Evolutionary conservation across 2,797 vertebrate species (phyloP), one percentile per base, ranked within the genome.

Genomic region (Remorina albescens): DNA sequence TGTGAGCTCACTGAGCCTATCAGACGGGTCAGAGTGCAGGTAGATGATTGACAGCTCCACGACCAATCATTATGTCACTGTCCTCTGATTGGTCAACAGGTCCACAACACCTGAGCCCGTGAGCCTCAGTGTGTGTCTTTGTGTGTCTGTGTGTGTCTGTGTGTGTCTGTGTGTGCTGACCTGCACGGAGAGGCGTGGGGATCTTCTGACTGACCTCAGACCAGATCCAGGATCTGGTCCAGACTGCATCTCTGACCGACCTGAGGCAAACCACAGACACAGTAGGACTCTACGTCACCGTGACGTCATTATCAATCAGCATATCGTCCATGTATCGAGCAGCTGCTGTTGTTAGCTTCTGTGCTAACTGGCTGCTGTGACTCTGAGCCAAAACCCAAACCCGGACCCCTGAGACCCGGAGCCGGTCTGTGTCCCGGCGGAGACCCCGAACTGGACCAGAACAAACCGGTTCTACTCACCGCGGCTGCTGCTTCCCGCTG

Each of bases 161-260:
- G 32, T 54, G 47, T 44, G 65, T 30, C n/a, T n/a, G 21, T 28
- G 36, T n/a, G 34, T 49, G 2, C 8, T 15, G 0, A 90, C 90
- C 89, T 90, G 83, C 21, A 88, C 84, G n/a, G 86, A 87, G 34
- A 87, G 74, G 15, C 87, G 80, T 49, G 84, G 83, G 46, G 85
- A 90, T 12, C 87, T 84, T 30, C 87, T 71, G 59, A 86, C 81
- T 0, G 88, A 63, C 68, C 85, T 88, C 16, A 32, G 19, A 50
- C 74, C 84, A 26, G 80, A 44, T 70, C 64, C 85, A 64, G 72
- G 51, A 34, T 74, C 83, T 46, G 74, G 63, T 56, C 76, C 76
- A 21, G 88, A 64, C 30, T 71, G 28, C 89, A 90, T 90, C 37
- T 30, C 50, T 69, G 81, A 59, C 50, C 50, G 64, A 46, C 39